Evolutionary conservation across 2,797 vertebrate genomes (phyloP).

Genomic region (Cyprinella venusta): DNA sequence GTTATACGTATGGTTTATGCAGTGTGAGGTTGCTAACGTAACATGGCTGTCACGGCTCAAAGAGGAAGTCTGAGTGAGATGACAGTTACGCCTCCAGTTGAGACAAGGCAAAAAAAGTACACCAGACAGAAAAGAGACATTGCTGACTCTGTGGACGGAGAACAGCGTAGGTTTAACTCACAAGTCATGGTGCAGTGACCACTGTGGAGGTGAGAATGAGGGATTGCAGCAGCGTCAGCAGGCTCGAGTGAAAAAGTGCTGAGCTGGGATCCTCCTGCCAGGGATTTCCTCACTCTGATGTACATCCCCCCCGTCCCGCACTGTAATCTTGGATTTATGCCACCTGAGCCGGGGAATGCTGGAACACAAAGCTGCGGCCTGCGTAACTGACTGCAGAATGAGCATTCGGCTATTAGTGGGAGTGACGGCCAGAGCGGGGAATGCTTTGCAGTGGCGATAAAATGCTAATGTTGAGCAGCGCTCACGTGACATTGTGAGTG

Average conservation of each 20-base stretch:
- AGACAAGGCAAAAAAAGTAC: background rate
- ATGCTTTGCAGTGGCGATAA: constrained; percentile 73
- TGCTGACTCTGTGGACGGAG: constrained; percentile 10
- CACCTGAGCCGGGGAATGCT: constrained; percentile 3
- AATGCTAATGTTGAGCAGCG: constrained; percentile 75
- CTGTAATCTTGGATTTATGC: constrained; percentile 63
- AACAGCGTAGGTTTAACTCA: background rate
- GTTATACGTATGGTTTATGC: background rate
- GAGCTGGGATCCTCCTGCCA: constrained; percentile 72
- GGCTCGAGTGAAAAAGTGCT: constrained; percentile 63
- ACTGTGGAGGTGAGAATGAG: constrained; percentile 42
- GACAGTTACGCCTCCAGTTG: background rate
- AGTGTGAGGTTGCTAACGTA: background rate
- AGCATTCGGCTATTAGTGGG: background rate
- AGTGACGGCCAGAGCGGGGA: constrained; percentile 60
- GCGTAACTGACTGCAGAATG: constrained; percentile 11
- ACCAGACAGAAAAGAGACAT: background rate
- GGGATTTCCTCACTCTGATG: constrained; percentile 76
- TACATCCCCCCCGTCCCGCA: constrained; percentile 47
- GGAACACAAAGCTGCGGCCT: background rate
- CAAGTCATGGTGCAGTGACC: constrained; percentile 29
- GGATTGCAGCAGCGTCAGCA: constrained; percentile 64
- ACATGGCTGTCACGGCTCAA: background rate
- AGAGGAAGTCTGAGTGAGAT: constrained; percentile 9
- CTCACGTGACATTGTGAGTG: constrained; percentile 58